Conservation (phyloP, 30 jellyfish, hydroid and myxozoan genomes). For the Chironex yamaguchii region DNA sequence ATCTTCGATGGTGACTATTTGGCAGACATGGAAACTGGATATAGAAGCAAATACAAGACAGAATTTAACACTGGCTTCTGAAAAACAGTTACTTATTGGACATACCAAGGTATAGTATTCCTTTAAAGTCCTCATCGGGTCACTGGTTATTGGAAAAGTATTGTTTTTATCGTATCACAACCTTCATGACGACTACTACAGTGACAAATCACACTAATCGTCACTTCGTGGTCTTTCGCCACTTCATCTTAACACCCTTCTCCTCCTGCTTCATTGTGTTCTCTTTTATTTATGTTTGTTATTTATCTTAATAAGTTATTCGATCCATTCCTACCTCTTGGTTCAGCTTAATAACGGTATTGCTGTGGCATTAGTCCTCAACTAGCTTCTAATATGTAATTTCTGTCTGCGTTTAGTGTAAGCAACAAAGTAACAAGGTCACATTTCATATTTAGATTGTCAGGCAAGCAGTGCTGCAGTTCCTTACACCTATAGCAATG, state of each 20-base stretch:
- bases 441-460: conserved; percentile 80
- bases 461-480: conserved; percentile 85
- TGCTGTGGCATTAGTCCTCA: too few species aligned
- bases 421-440: too few species aligned
- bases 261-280: neutral
- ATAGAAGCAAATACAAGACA: conserved; percentile 41
- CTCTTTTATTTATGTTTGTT: too few species aligned
- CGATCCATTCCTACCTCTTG: too few species aligned
- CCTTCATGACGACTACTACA: neutral
- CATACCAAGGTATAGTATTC: conserved; percentile 65
- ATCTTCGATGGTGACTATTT: conserved; percentile 69
- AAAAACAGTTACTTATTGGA: conserved; percentile 78
- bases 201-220: neutral
- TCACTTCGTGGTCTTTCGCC: too few species aligned
- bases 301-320: too few species aligned
- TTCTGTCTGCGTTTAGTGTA: too few species aligned
- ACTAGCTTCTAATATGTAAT: too few species aligned
- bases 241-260: too few species aligned
- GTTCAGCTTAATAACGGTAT: too few species aligned
- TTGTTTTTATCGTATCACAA: too few species aligned
- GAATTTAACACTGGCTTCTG: conserved; percentile 19
- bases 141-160: too few species aligned
- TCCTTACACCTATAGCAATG: conserved; percentile 94
- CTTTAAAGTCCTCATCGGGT: neutral
- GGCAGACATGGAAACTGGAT: conserved; percentile 84